These are phyloP conservation scores for Perizoma flavofasciatum DNA, from an alignment of 2,888 invertebrate species.

Conservation along the genomic window DNA sequence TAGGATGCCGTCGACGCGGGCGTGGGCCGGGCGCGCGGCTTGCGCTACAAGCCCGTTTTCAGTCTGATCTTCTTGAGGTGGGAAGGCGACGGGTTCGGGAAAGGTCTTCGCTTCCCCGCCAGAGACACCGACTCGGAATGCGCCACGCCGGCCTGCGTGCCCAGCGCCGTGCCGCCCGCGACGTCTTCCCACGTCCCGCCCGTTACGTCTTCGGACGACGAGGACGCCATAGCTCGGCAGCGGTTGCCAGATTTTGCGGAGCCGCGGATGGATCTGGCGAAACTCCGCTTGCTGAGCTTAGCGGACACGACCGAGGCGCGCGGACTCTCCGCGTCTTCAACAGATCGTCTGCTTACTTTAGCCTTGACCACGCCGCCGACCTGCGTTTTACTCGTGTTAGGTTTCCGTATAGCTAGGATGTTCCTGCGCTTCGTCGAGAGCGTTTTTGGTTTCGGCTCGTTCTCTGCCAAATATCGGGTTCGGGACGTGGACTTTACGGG, in stretches of 20 bases:
- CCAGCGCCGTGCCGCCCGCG: slow-evolving; percentile 54
- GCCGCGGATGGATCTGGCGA: slow-evolving; percentile 53
- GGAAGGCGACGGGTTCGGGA: slow-evolving; percentile 59
- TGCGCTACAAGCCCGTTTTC: slow-evolving; percentile 70
- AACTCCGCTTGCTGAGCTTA: slow-evolving; percentile 66
- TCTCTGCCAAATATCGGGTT: slow-evolving; percentile 62
- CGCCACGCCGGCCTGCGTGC: slow-evolving; percentile 32
- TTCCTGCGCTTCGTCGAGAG: slow-evolving; percentile 66
- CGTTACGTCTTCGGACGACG: slow-evolving; percentile 62
- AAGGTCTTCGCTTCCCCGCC: slow-evolving; percentile 59
- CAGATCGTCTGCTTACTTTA: slow-evolving; percentile 60
- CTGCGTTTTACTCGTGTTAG: slow-evolving; percentile 69
- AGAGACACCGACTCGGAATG: slow-evolving; percentile 26
- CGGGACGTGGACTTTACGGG: slow-evolving; percentile 63
- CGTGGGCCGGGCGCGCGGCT: slow-evolving; percentile 55
- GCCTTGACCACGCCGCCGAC: slow-evolving; percentile 56
- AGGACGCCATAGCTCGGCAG: slow-evolving; percentile 60
- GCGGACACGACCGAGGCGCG: slow-evolving; percentile 53
- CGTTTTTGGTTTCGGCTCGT: slow-evolving; percentile 71
- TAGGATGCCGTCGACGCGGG: slow-evolving; percentile 20
- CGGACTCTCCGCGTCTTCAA: slow-evolving; percentile 64
- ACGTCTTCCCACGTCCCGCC: slow-evolving; percentile 63
- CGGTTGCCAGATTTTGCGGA: slow-evolving; percentile 41
- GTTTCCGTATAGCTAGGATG: slow-evolving; percentile 72
- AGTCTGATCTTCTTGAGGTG: slow-evolving; percentile 76